A percentile compares a stretch with the other conserved stretches of the same genome.
phyloP scores from a whole-genome alignment of 2,888 invertebrate genomes.

The Ectemnius continuus region DNA sequence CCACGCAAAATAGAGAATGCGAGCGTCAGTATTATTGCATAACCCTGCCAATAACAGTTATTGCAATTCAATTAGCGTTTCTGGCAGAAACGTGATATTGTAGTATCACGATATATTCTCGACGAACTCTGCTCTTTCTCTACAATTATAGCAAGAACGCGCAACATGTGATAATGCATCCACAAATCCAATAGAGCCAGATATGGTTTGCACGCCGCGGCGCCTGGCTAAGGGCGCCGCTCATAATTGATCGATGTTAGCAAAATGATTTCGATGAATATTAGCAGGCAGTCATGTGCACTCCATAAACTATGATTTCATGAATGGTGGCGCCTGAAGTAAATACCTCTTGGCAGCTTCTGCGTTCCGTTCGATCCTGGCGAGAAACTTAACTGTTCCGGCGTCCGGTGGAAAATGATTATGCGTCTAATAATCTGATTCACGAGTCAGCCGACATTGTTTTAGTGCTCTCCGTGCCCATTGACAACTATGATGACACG shows the following conservation, averaged over 20 bases:
- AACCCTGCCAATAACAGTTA: too few species aligned
- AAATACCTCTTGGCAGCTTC: conserved; percentile 44
- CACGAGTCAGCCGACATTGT: conserved; percentile 26
- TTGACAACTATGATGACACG: conserved; percentile 9
- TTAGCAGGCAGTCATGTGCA: conserved; percentile 50
- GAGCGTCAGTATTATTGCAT: too few species aligned
- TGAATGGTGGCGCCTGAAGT: conserved; percentile 53
- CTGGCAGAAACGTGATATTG: too few species aligned
- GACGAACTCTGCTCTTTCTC: too few species aligned
- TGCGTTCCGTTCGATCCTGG: conserved; percentile 50
- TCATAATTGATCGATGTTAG: conserved; percentile 57
- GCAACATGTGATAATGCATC: conserved; percentile 33
- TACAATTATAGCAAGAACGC: background rate
- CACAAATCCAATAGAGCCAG: conserved; percentile 10
- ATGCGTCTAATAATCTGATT: conserved; percentile 57
- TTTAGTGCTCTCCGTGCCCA: conserved; percentile 19
- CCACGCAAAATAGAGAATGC: too few species aligned
- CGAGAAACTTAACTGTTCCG: conserved; percentile 56
- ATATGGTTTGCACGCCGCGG: background rate
- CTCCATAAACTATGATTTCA: conserved; percentile 61
- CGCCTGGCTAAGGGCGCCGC: background rate
- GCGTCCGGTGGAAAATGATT: conserved; percentile 48
- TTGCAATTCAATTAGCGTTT: too few species aligned
- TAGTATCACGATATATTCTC: too few species aligned
- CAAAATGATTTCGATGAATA: conserved; percentile 63